phyloP scores from a whole-genome alignment of 2,797 vertebrate species.

The Mallotus villosus region DNA sequence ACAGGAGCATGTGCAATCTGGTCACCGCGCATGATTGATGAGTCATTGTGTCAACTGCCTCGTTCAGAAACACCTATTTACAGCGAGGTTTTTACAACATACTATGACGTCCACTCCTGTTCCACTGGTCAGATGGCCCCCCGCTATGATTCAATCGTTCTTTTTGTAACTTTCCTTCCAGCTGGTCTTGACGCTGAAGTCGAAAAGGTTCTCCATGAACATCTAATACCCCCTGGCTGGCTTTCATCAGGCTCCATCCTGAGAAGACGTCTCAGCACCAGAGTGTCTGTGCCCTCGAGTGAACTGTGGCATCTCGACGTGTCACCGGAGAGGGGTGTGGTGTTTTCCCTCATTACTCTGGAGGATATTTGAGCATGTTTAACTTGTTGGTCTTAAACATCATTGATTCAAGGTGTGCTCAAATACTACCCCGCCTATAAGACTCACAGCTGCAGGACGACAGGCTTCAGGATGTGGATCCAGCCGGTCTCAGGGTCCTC shows the following conservation, averaged over 20 bases:
- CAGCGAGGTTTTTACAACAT: slow-evolving; percentile 32
- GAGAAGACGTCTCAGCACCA: slow-evolving; percentile 30
- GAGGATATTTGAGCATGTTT: not conserved
- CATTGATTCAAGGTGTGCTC: slow-evolving; percentile 74
- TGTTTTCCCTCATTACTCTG: not conserved
- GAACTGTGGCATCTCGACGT: not conserved
- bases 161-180: slow-evolving; percentile 31
- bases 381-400: slow-evolving; percentile 9
- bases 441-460: slow-evolving; percentile 62
- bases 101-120: slow-evolving; percentile 48
- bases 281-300: not conserved
- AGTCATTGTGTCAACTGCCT: not conserved
- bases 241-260: not conserved
- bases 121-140: slow-evolving; percentile 27
- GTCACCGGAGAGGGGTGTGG: not conserved
- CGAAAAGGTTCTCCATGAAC: not conserved
- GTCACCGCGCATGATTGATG: not conserved
- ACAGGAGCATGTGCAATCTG: not conserved
- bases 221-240: not conserved
- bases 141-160: slow-evolving; percentile 20
- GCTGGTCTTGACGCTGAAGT: slow-evolving; percentile 12
- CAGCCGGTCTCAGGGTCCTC: slow-evolving; percentile 24
- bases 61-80: slow-evolving; percentile 3
- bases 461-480: slow-evolving; percentile 52
- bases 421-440: slow-evolving; percentile 70